Evolutionary conservation across 2,113 vertebrate genomes (phyloP), one percentile per base, ranked within the genome.

Genomic region (Empidonax alnorum): DNA sequence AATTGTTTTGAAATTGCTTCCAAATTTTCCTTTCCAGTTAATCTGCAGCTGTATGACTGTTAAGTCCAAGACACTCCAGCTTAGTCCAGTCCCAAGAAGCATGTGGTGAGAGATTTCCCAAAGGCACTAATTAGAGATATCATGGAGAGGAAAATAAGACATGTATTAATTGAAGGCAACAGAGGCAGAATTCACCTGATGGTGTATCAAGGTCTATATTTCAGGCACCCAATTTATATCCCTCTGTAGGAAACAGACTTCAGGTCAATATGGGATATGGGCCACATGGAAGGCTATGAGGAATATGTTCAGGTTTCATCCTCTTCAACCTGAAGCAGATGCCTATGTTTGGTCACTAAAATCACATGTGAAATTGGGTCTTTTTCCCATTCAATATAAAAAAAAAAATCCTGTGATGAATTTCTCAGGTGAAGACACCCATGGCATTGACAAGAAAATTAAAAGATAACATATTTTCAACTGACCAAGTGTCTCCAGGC

Each of bases 1-100:
- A 82, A 55, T 75, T 65, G 41, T 89, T 94, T 87, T 68, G 56
- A 89, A 78, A 79, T 71, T 67, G 47, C 22, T 84, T 94, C 91
- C 81, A 76, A 93, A 53, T 84, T 87, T 89, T 75, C 39, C 41
- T 73, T 89, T 87, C 73, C 53, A 49, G 41, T 87, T 79, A 65
- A 81, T 68, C 52, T 84, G 56, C 63, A 76, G 49, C 74, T 79
- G n/a, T 41, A 58, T 61, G 44, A 65, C 46, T 31, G 41, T 44
- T 56, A 33, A 42, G 4, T 84, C 46, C 1, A 5, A 84, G 41
- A 73, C 8, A 49, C 31, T 78, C 37, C 22, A 63, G 39, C 7
- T 69, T 73, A 65, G 28, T 27, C 20, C 42, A 56, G 62, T 62
- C 53, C 23, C 37, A 53, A 53, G 62, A 33, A 39, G 41, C 53